phyloP scores from a whole-genome alignment of 1,140 invertebrate species.

The Sitophilus oryzae region DNA sequence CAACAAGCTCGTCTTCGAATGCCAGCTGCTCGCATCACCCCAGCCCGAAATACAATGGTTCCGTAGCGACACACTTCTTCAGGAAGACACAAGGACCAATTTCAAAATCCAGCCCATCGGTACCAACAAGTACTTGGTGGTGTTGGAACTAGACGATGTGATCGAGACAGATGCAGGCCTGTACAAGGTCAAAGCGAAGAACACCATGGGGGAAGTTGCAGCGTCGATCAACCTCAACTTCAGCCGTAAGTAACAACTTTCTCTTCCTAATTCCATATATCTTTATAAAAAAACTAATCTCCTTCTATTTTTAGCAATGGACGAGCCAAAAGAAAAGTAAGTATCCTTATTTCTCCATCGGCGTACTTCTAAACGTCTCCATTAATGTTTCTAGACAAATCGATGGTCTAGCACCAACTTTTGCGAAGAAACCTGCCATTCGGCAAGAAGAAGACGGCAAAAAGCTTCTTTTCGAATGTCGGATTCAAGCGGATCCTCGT shows the following conservation, averaged over 20 bases:
- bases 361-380: no score
- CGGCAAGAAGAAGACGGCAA: slow-evolving; percentile 96
- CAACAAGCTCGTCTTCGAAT: slow-evolving; percentile 92
- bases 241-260: slow-evolving; percentile 73
- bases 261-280: background rate
- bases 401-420: slow-evolving; percentile 94
- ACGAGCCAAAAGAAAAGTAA: slow-evolving; percentile 80
- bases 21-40: slow-evolving; percentile 71
- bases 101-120: slow-evolving; percentile 80
- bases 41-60: slow-evolving; percentile 91
- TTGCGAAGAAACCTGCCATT: slow-evolving; percentile 94
- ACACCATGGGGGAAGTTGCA: slow-evolving; percentile 95
- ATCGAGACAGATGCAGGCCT: slow-evolving; percentile 93
- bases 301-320: slow-evolving; percentile 62
- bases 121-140: slow-evolving; percentile 81
- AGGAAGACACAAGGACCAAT: slow-evolving; percentile 75
- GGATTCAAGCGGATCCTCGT: slow-evolving; percentile 88
- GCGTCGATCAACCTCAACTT: slow-evolving; percentile 99
- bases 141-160: slow-evolving; percentile 91
- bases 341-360: slow-evolving; percentile 36
- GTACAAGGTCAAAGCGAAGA: slow-evolving; percentile 97
- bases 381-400: slow-evolving; percentile 77
- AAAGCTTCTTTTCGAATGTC: slow-evolving; percentile 90
- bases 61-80: slow-evolving; percentile 74
- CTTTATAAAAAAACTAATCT: slow-evolving; percentile 4